phyloP scores from a whole-genome alignment of 1,140 invertebrate genomes.

The Drosophila ercepeae region DNA sequence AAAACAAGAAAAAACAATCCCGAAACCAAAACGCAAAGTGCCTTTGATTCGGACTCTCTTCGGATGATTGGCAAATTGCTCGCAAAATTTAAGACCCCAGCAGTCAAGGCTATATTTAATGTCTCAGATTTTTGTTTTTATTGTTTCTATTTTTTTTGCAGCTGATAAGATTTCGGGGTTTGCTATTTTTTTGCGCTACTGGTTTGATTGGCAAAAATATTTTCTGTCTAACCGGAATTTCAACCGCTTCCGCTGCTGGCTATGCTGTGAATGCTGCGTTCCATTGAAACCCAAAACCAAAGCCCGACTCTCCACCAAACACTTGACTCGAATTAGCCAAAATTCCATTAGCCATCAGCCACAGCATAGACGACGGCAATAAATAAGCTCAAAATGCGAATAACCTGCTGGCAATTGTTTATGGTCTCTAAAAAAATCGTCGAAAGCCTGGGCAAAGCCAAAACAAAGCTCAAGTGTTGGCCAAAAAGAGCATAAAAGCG shows the following conservation, averaged over 20 bases:
- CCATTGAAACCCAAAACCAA: too few relatives aligned
- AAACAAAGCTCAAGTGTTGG: conserved; percentile 6
- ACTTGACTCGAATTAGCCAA: conserved; percentile 69
- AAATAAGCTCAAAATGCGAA: conserved; percentile 51
- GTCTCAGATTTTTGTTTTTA: conserved; percentile 4
- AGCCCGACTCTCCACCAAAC: conserved; percentile 29
- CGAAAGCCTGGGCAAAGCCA: conserved; percentile 40
- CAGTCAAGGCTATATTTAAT: conserved; percentile 59
- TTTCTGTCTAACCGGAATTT: conserved; percentile 30
- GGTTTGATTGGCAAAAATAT: background rate
- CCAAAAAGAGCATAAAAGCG: conserved; percentile 9
- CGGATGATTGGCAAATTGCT: conserved; percentile 71
- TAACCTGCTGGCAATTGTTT: conserved; percentile 62
- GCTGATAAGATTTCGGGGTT: conserved; percentile 41
- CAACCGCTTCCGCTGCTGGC: conserved; percentile 29
- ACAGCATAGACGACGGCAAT: conserved; percentile 39
- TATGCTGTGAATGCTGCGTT: too few relatives aligned
- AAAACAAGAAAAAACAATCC: conserved; percentile 23
- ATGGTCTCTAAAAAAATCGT: conserved; percentile 59
- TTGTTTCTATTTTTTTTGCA: conserved; percentile 15
- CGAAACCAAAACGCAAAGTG: conserved; percentile 24
- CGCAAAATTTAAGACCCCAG: conserved; percentile 55
- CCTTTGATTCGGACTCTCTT: conserved; percentile 16
- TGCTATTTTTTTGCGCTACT: conserved; percentile 25
- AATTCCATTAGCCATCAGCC: conserved; percentile 37